Evolutionary conservation across 2,888 invertebrate genomes (phyloP), one percentile per base, ranked within the genome.

Genomic region (Plebejus anna): DNA sequence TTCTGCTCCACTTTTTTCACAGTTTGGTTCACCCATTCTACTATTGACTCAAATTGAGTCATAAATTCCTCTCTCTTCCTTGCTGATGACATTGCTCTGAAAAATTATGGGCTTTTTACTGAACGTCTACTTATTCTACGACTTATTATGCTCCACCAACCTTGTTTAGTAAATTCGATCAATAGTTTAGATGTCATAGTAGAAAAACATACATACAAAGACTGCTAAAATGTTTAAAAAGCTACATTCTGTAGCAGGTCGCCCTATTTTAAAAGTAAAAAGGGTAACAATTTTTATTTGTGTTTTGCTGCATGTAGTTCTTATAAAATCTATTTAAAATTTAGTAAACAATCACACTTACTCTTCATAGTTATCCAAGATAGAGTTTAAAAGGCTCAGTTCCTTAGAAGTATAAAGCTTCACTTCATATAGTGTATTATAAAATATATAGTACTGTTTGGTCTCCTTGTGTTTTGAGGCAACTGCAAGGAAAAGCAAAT

Each of bases 381-480:
- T 97, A 0, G 98, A 98, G 91, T 98, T 98, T 38, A 98, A 91
- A 76, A 98, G 89, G 38, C 96, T 96, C 76, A 98, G 94, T 91
- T 99, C 99, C 88, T 98, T 99, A 80, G 96, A 97, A 85, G 99
- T 95, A 88, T 99, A 99, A 66, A 97, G 94, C 89, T 98, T 97
- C n/a, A 98, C 97, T 91, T 99, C 99, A 87, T 98, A 97, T 76
- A 99, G 94, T 2, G 98, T 98, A 89, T 99, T 99, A 91, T 98
- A 98, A 79, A 99, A 95, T 66, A 98, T 98, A 88, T 97, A 99
- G 94, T 98, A 99, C 94, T 99, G 98, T 89, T 99, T 99, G 0
- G 99, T 99, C 95, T 99, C 99, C 87, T 97, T 97, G 88, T 99
- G 98, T 84, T 98, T 99, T 47, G 97, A 97, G 79, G 98, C 97